phyloP scores from a whole-genome alignment of 2,888 invertebrate genomes.

The Platycnemis pennipes region DNA sequence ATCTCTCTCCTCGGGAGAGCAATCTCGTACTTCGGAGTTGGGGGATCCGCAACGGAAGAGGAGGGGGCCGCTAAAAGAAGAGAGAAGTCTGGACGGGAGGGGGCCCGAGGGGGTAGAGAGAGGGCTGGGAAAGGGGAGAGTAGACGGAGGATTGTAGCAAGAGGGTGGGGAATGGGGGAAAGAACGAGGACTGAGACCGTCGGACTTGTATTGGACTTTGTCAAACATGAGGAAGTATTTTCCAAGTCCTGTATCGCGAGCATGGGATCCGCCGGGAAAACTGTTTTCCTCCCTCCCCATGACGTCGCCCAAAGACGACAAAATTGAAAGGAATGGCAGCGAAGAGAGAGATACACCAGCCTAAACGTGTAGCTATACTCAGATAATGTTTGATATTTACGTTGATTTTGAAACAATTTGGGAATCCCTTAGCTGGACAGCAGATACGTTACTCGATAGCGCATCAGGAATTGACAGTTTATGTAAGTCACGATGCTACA shows the following conservation, averaged over 20 bases:
- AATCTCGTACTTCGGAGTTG: background rate
- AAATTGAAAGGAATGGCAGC: background rate
- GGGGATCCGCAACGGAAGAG: background rate
- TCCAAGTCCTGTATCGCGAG: slow-evolving; percentile 14
- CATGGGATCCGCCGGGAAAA: background rate
- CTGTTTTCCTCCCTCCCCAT: background rate
- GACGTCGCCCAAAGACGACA: background rate
- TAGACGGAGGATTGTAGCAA: background rate
- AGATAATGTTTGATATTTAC: too few species aligned
- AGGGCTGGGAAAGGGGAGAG: background rate
- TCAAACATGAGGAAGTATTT: slow-evolving; percentile 54
- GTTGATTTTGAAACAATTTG: too few species aligned
- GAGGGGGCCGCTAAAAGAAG: background rate
- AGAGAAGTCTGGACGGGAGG: background rate
- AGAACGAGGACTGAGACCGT: background rate
- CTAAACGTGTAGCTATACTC: too few species aligned
- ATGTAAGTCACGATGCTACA: too few species aligned
- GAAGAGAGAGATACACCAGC: too few species aligned
- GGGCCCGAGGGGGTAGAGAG: background rate
- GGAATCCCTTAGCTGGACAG: too few species aligned
- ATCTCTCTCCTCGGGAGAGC: slow-evolving; percentile 47
- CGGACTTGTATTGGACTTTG: slow-evolving; percentile 51
- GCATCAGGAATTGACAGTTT: too few species aligned
- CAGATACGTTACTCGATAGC: too few species aligned
- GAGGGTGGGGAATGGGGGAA: background rate